These are phyloP conservation scores for Drosophila atripex DNA, from an alignment of 2,888 invertebrate genomes.

Conservation along the genomic window DNA sequence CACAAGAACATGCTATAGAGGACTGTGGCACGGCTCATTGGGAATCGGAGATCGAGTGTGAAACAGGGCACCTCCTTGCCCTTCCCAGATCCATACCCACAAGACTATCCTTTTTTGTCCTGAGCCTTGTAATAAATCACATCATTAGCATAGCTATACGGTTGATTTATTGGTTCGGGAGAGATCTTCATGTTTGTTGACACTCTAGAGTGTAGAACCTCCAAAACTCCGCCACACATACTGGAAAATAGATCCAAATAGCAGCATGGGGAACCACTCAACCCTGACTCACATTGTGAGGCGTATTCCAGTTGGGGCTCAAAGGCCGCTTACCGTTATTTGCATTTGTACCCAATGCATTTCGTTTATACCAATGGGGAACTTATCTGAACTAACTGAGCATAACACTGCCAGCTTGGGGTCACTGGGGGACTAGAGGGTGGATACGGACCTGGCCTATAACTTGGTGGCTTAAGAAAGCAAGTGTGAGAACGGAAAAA, in stretches of 20 bases:
- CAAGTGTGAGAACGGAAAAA: slow-evolving; percentile 36
- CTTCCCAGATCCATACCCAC: background rate
- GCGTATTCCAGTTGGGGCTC: slow-evolving; percentile 38
- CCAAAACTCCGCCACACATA: slow-evolving; percentile 31
- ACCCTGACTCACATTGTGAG: slow-evolving; percentile 45
- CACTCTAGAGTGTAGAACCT: slow-evolving; percentile 37
- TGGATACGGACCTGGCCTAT: slow-evolving; percentile 7
- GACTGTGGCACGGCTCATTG: slow-evolving; percentile 56
- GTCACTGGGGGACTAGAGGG: slow-evolving; percentile 4
- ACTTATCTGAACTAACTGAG: slow-evolving; percentile 57
- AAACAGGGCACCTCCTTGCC: slow-evolving; percentile 60
- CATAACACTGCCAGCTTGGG: slow-evolving; percentile 57
- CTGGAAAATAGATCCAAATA: background rate
- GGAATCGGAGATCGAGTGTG: slow-evolving; percentile 68
- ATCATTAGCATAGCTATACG: slow-evolving; percentile 65
- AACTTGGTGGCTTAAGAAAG: slow-evolving; percentile 4
- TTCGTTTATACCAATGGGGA: slow-evolving; percentile 47
- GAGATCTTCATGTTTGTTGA: slow-evolving; percentile 70
- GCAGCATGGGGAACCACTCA: slow-evolving; percentile 17
- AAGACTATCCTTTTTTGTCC: slow-evolving; percentile 56
- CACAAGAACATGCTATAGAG: slow-evolving; percentile 14
- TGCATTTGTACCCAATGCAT: slow-evolving; percentile 73
- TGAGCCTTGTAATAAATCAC: slow-evolving; percentile 68
- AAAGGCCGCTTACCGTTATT: slow-evolving; percentile 68
- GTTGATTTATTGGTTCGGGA: slow-evolving; percentile 61